These are phyloP conservation scores for Anguilla japonica DNA, from an alignment of 2,113 vertebrate genomes.

Conservation along the genomic window DNA sequence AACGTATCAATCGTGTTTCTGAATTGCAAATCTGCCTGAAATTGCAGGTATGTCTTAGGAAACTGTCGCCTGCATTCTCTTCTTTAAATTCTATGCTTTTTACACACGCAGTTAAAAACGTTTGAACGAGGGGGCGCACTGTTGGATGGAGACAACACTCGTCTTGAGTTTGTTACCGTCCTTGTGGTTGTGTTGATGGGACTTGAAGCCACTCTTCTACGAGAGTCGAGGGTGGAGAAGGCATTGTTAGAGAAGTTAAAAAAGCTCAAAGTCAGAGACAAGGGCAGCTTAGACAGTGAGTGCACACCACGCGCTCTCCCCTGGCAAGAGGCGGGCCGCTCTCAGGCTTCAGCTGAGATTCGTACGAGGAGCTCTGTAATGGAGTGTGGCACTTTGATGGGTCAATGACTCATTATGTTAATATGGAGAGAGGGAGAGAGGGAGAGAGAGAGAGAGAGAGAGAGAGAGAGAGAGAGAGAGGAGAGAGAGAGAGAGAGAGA, in stretches of 20 bases:
- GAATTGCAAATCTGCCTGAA: not conserved
- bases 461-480: not conserved
- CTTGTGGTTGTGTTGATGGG: slow-evolving; percentile 31
- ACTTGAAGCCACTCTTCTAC: slow-evolving; percentile 24
- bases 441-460: not conserved
- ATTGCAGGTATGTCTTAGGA: too few relatives aligned
- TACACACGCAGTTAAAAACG: slow-evolving; percentile 31
- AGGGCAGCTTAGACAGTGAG: not conserved
- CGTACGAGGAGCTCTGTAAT: slow-evolving; percentile 28
- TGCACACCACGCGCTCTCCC: not conserved
- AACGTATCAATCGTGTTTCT: slow-evolving; percentile 3
- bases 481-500: too few relatives aligned
- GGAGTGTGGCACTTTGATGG: slow-evolving; percentile 26
- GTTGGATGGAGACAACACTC: slow-evolving; percentile 8
- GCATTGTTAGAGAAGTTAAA: not conserved
- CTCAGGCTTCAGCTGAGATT: not conserved
- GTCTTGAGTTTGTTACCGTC: slow-evolving; percentile 22
- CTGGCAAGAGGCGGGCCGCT: not conserved
- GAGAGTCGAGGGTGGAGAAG: slow-evolving; percentile 19
- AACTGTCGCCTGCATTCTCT: not conserved
- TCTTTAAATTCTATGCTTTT: slow-evolving; percentile 13
- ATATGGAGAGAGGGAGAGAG: not conserved
- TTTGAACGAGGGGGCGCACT: slow-evolving; percentile 23
- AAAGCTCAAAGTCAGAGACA: not conserved
- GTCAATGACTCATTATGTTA: slow-evolving; percentile 36